These are phyloP conservation scores for Pteronura brasiliensis DNA, from an alignment of 2,113 vertebrate genomes.

Conservation along the genomic window DNA sequence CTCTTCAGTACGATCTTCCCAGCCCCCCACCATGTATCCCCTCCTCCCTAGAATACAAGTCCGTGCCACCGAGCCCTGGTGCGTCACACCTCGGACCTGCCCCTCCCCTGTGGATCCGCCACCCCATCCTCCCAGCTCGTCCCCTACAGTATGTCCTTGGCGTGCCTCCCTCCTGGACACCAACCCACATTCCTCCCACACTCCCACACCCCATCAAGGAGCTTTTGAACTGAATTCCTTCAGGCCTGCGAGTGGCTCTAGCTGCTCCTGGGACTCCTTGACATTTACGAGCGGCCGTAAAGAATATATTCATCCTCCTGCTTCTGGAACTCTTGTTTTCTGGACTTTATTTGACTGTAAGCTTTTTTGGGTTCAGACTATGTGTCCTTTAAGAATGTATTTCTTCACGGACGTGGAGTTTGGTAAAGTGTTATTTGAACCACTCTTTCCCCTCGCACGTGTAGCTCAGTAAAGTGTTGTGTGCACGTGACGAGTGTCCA, in stretches of 20 bases:
- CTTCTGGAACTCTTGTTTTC: not conserved
- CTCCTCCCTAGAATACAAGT: rapidly evolving
- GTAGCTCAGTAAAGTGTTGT: no score
- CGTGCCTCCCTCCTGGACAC: not conserved
- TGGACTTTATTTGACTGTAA: not conserved
- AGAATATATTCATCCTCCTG: not conserved
- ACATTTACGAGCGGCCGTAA: not conserved
- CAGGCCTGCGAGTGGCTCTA: not conserved
- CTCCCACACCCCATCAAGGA: not conserved
- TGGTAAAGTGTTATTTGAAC: not conserved
- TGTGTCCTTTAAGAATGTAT: not conserved
- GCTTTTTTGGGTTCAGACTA: not conserved
- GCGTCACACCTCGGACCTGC: rapidly evolving
- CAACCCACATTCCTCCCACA: not conserved
- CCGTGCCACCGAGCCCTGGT: rapidly evolving
- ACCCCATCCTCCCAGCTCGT: rapidly evolving
- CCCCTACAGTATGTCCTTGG: rapidly evolving
- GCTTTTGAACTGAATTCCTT: not conserved
- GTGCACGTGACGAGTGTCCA: not conserved
- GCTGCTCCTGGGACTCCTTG: not conserved
- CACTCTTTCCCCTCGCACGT: not conserved
- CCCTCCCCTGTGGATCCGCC: rapidly evolving
- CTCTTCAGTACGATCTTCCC: not conserved
- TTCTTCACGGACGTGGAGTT: not conserved
- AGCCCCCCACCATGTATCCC: rapidly evolving